phyloP scores from a whole-genome alignment of 2,113 vertebrate species.

The Chlorodrepanis virens region DNA sequence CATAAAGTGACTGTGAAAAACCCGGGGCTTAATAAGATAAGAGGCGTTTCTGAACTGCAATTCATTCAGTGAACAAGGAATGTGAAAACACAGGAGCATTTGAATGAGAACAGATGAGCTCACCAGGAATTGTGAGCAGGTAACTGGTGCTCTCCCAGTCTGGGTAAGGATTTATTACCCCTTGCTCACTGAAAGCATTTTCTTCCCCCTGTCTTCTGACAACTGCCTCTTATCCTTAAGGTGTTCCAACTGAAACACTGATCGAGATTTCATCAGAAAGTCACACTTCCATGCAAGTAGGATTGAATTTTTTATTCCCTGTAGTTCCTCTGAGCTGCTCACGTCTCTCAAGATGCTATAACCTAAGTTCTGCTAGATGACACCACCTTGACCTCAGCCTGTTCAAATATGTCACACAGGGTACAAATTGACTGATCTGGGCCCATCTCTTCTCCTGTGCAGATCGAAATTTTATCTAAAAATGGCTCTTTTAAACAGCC shows the following conservation, averaged over 20 bases:
- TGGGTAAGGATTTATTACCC: neutral
- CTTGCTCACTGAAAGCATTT: neutral
- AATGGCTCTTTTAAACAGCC: neutral
- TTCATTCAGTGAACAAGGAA: neutral
- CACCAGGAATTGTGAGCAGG: neutral
- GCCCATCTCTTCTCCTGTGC: neutral
- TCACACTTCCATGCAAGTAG: neutral
- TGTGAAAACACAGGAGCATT: neutral
- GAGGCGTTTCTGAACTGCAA: neutral
- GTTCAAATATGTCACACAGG: neutral
- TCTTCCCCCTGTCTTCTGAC: neutral
- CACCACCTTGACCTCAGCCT: neutral
- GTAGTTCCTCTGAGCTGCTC: neutral
- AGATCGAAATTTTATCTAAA: neutral
- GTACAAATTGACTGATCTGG: neutral
- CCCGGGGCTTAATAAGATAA: neutral
- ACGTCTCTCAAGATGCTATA: neutral
- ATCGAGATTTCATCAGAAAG: neutral
- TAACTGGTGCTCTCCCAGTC: neutral
- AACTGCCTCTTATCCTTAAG: neutral
- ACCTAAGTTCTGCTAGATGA: neutral
- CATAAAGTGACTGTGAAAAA: neutral
- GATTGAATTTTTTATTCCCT: neutral
- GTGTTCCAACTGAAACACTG: neutral
- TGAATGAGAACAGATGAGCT: conserved; percentile 7